A percentile compares a stretch with the other conserved stretches of the same genome.
These are phyloP conservation scores for Acanthosoma haemorrhoidale DNA, from an alignment of 2,888 invertebrate species.

Conservation along the genomic window DNA sequence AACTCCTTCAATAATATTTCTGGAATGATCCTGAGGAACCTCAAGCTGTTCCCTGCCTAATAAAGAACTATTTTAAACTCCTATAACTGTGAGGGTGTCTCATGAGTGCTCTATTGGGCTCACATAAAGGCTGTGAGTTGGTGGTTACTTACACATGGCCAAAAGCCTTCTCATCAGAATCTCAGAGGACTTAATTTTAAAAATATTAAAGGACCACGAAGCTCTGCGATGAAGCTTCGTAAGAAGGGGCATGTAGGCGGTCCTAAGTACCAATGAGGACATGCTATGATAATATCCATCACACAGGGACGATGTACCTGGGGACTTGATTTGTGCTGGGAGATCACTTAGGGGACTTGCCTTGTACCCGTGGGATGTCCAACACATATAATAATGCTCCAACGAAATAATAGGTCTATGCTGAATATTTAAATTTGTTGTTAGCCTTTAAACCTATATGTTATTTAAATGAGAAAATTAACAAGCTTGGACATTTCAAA, in stretches of 20 bases:
- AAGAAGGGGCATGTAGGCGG: constrained; percentile 6
- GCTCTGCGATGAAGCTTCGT: no score
- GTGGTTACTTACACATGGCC: no score
- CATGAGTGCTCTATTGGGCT: no score
- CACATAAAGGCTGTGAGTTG: no score
- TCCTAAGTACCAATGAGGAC: background rate
- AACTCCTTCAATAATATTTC: no score
- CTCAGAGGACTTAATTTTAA: no score
- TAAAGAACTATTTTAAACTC: no score
- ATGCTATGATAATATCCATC: background rate
- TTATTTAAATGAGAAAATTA: constrained; percentile 11
- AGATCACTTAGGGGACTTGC: background rate
- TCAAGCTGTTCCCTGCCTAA: no score
- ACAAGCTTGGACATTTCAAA: background rate
- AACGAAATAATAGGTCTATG: background rate
- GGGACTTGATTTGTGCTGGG: background rate
- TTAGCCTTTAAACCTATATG: background rate
- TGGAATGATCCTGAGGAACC: no score
- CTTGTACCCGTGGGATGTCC: background rate
- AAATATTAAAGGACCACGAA: no score
- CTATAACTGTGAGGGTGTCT: no score
- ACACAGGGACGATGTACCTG: background rate
- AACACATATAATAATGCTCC: background rate
- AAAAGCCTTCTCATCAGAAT: no score
- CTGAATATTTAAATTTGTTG: constrained; percentile 1